Evolutionary conservation across 2,888 invertebrate genomes (phyloP), one percentile per base, ranked within the genome.

Genomic region (Morinoia aosen): DNA sequence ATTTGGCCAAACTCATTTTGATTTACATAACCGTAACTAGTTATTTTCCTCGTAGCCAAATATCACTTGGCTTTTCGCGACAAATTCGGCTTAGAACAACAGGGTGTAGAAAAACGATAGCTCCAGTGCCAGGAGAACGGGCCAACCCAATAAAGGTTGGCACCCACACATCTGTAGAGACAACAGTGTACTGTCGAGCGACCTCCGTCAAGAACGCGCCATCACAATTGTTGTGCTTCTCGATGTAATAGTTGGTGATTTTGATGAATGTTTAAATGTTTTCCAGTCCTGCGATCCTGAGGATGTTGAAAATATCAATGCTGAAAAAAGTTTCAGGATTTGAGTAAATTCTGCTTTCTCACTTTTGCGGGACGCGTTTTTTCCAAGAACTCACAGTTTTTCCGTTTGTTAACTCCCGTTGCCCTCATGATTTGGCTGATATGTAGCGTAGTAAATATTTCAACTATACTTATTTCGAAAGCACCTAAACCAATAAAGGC

Each of bases 141-240:
- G 64, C 64, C 25, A 64, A 64, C 64, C 64, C 64, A 58, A 7
- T 64, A 25, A 11, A 64, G 64, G 64, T 64, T 64, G 64, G 64
- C 64, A 19, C 64, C 25, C 25, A 64, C 64, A 64, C 64, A 64
- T 25, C 12, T 19, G 64, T 64, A 64, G 64, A 64, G 25, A 64
- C 64, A 64, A 64, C 64, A 25, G 64, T 90, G 90, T 90, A 90
- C 48, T 40, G 91, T 12, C 56, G 57, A 91, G 91, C 57, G 33
- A 91, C 91, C 91, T 91, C 91, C 91, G 91, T 91, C 91, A 91
- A 57, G 57, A 91, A 16, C 33, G 91, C 91, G 56, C 91, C 91
- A 91, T 91, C 91, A 91, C 91, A 91, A 91, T 91, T 91, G 91
- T 57, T 91, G 91, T 91, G 91, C 91, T 91, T 91, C 57, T 91